phyloP scores from a whole-genome alignment of 2,888 invertebrate genomes.

The Lasioglossum lativentre region DNA sequence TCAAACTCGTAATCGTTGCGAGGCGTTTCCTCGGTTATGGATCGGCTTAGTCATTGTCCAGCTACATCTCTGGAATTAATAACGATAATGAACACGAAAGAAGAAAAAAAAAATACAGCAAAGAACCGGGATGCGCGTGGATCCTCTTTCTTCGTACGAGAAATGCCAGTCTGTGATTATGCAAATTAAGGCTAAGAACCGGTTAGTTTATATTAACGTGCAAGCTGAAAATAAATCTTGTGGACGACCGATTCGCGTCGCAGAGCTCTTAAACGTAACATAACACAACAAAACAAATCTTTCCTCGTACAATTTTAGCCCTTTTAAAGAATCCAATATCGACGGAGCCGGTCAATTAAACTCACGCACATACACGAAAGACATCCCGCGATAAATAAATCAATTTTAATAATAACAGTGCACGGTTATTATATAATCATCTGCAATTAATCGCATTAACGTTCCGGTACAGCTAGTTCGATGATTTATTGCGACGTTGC shows the following conservation, averaged over 20 bases:
- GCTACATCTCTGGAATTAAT: neutral
- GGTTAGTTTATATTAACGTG: neutral
- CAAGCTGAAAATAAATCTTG: neutral
- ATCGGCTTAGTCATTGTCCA: neutral
- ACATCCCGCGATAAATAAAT: neutral
- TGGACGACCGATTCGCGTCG: neutral
- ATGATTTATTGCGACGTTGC: neutral
- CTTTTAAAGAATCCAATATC: neutral
- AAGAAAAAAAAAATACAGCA: neutral
- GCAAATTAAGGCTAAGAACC: neutral
- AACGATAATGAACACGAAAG: neutral
- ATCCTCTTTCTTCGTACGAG: neutral
- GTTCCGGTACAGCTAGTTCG: neutral
- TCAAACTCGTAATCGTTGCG: neutral
- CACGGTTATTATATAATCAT: neutral
- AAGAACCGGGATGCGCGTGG: neutral
- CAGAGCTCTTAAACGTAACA: neutral
- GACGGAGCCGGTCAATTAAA: neutral
- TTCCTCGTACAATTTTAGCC: neutral
- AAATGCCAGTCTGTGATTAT: neutral
- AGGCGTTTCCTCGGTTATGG: neutral
- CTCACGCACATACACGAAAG: neutral
- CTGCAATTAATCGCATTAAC: neutral
- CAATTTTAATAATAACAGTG: neutral
- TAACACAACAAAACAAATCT: neutral